Evolutionary conservation across 2,888 invertebrate genomes (phyloP).

Genomic region (Andricus quercusramuli): DNA sequence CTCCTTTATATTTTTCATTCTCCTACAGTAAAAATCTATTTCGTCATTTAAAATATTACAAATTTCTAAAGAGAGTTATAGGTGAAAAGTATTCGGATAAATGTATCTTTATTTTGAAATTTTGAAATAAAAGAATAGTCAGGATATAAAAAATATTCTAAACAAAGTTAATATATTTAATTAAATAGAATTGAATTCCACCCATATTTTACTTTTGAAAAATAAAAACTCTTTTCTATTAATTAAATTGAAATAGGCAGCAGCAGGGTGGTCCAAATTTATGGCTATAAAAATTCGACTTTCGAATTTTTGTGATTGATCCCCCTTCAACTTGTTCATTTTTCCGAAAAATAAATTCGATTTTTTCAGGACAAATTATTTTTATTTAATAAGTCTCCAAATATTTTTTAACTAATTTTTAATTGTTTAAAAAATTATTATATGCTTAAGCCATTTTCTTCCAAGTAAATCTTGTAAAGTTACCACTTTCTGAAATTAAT

Average conservation of each 20-base stretch:
- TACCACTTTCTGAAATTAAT: no score
- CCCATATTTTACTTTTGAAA: not conserved
- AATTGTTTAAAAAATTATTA: no score
- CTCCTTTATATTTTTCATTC: not conserved
- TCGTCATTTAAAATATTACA: slow-evolving; percentile 6
- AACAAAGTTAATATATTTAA: not conserved
- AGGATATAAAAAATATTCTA: not conserved
- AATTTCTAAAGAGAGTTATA: not conserved
- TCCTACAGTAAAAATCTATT: slow-evolving; percentile 11
- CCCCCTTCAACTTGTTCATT: no score
- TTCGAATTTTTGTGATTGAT: no score
- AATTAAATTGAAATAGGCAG: not conserved
- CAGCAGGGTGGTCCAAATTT: not conserved
- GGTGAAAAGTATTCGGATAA: no score
- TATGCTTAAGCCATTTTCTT: no score
- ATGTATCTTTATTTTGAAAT: not conserved
- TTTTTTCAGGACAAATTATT: no score
- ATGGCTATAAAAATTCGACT: no score
- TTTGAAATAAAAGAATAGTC: not conserved
- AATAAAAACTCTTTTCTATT: not conserved
- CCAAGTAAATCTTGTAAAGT: no score
- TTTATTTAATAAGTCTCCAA: no score
- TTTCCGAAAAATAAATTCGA: no score
- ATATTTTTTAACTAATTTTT: no score
- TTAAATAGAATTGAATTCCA: not conserved